These are phyloP conservation scores for Bombus confusus DNA, from an alignment of 1,140 invertebrate genomes.

Conservation along the genomic window DNA sequence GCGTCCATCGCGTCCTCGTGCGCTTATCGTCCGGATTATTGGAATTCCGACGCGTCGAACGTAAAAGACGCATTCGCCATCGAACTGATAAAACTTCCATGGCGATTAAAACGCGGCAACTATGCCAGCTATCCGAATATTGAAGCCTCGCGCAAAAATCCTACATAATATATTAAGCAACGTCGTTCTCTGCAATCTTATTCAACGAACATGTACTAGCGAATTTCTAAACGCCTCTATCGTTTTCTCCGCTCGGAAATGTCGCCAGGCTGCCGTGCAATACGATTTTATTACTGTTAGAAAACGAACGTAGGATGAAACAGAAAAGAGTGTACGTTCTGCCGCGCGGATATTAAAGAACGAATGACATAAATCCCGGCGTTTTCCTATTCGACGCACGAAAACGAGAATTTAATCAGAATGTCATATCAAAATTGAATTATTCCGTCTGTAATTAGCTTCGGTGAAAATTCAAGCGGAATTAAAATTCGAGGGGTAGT, in stretches of 20 bases:
- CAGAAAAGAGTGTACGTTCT: neutral
- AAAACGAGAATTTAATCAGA: slow-evolving; percentile 44
- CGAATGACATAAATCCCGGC: neutral
- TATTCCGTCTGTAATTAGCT: slow-evolving; percentile 39
- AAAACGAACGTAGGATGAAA: neutral
- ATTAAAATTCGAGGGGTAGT: neutral
- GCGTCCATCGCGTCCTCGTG: neutral
- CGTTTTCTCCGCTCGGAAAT: too few species aligned
- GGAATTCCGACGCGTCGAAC: neutral
- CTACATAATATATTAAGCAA: neutral
- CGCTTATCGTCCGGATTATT: neutral
- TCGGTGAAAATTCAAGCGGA: slow-evolving; percentile 3
- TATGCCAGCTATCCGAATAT: neutral
- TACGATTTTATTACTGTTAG: neutral
- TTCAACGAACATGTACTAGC: neutral
- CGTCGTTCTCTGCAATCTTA: neutral
- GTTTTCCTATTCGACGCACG: neutral
- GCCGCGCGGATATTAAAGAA: slow-evolving; percentile 5
- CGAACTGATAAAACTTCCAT: neutral
- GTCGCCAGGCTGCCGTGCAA: neutral
- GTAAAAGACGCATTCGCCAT: neutral
- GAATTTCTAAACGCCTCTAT: too few species aligned
- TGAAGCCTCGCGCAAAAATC: neutral
- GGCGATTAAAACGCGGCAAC: neutral
- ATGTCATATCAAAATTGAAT: slow-evolving; percentile 44